phyloP scores from a whole-genome alignment of 2,888 invertebrate species.

The Calameuta pallipes region DNA sequence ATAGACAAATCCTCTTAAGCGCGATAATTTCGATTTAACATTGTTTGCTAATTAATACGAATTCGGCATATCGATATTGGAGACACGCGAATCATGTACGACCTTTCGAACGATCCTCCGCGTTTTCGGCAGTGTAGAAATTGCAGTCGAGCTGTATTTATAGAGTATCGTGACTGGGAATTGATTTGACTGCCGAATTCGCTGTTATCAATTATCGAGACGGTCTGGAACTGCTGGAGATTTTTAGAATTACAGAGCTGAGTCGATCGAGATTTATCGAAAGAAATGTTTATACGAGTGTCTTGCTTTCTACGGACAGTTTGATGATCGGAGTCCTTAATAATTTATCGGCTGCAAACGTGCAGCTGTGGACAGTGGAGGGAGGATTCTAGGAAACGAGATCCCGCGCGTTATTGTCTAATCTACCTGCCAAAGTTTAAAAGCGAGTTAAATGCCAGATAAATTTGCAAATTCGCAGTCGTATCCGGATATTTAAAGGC shows the following conservation, averaged over 20 bases:
- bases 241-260: too few relatives aligned
- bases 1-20: constrained; percentile 22
- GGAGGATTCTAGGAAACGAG: constrained; percentile 23
- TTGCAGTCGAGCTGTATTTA: background rate
- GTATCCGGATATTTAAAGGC: background rate
- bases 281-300: too few relatives aligned
- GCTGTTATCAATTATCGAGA: too few relatives aligned
- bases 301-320: too few relatives aligned
- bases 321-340: too few relatives aligned
- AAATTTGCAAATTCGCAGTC: constrained; percentile 46
- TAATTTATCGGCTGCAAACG: background rate
- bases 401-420: constrained; percentile 61
- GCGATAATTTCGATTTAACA: constrained; percentile 24
- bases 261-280: too few relatives aligned
- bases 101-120: too few relatives aligned
- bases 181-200: too few relatives aligned
- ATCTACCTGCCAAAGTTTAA: constrained; percentile 64
- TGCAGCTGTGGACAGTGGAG: constrained; percentile 26
- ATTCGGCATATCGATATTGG: constrained; percentile 27
- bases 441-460: constrained; percentile 59
- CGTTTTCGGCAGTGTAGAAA: background rate
- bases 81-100: constrained; percentile 34
- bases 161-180: too few relatives aligned
- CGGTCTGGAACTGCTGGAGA: too few relatives aligned
- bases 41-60: constrained; percentile 43